Evolutionary conservation across 2,888 invertebrate genomes (phyloP).

Genomic region (Rugalucina vietnamica): DNA sequence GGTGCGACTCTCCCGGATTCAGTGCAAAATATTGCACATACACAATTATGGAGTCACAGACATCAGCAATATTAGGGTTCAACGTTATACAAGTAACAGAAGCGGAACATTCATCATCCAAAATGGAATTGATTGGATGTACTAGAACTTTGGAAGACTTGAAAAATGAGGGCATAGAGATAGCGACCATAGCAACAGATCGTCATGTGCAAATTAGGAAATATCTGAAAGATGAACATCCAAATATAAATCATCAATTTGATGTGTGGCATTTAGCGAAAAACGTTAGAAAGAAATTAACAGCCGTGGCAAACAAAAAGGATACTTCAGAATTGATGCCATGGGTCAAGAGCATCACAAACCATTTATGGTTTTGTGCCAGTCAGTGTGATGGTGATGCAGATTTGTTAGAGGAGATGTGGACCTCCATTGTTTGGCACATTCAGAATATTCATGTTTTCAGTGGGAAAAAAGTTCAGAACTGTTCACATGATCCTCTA

Average conservation of each 20-base stretch:
- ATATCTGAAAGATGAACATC: slow-evolving; percentile 7
- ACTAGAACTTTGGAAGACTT: background rate
- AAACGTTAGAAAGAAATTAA: background rate
- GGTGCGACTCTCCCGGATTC: too few relatives aligned
- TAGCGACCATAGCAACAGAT: slow-evolving; percentile 6
- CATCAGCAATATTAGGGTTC: background rate
- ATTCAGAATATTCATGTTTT: slow-evolving; percentile 13
- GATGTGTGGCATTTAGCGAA: slow-evolving; percentile 23
- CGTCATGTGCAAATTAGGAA: slow-evolving; percentile 13
- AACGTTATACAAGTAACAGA: background rate
- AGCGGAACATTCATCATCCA: background rate
- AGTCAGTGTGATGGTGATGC: background rate
- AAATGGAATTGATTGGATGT: background rate
- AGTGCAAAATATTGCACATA: too few relatives aligned
- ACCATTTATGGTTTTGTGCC: slow-evolving; percentile 6
- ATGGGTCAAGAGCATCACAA: background rate
- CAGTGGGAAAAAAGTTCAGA: background rate
- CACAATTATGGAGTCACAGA: background rate
- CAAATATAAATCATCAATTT: slow-evolving; percentile 18
- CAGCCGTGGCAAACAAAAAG: background rate
- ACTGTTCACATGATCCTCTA: slow-evolving; percentile 4
- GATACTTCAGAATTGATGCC: background rate
- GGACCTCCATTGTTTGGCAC: background rate
- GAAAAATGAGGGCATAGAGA: background rate
- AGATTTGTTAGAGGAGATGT: background rate